Percentiles rank a stretch among this genome's conserved stretches.
Evolutionary conservation across 2,797 vertebrate species (phyloP).

Genomic region (Threskiornis aethiopicus): DNA sequence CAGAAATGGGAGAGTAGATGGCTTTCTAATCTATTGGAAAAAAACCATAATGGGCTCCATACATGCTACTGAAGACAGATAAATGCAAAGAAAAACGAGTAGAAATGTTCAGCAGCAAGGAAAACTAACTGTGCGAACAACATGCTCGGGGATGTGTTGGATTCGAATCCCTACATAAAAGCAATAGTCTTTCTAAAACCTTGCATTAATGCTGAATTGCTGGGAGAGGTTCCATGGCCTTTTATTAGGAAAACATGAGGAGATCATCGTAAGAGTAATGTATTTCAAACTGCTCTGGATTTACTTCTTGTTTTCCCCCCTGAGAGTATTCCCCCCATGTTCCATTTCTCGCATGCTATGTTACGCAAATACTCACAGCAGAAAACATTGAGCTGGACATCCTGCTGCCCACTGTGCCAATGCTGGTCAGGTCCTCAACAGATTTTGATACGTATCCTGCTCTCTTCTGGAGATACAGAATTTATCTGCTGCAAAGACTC

Average conservation of each 20-base stretch:
- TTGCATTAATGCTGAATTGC: background rate
- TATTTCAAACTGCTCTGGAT: background rate
- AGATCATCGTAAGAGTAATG: background rate
- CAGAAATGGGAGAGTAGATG: background rate
- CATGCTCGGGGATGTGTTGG: accelerated
- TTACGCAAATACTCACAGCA: background rate
- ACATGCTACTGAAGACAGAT: background rate
- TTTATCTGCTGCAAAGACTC: background rate
- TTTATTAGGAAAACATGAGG: background rate
- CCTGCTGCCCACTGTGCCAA: background rate
- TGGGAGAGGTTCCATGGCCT: background rate
- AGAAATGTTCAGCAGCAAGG: background rate
- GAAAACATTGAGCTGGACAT: background rate
- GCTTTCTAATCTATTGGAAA: background rate
- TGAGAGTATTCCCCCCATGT: background rate
- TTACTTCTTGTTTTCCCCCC: background rate
- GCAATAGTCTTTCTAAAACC: background rate
- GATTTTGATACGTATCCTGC: background rate
- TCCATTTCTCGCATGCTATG: background rate
- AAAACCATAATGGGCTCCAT: background rate
- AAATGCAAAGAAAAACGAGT: background rate
- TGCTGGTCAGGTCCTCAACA: background rate
- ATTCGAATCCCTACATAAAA: background rate
- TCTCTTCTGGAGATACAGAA: background rate
- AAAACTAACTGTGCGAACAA: background rate